These are phyloP conservation scores for Lochmaea capreae DNA, from an alignment of 2,888 invertebrate genomes.

Conservation along the genomic window DNA sequence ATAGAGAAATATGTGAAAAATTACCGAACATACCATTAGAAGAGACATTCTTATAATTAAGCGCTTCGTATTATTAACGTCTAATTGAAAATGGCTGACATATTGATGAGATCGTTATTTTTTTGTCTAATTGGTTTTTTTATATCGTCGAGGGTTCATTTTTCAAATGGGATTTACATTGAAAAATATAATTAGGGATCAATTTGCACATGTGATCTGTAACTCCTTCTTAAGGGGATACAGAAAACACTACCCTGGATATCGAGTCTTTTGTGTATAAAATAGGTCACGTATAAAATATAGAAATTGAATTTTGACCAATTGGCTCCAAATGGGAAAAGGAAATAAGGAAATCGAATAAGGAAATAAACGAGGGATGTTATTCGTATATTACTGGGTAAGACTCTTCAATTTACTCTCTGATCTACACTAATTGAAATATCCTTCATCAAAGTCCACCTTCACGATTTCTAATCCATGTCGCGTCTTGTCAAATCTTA, in stretches of 20 bases:
- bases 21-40: conserved; percentile 7
- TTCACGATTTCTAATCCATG: too few species aligned
- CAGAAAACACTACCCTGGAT: too few species aligned
- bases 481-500: too few species aligned
- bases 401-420: too few species aligned
- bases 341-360: conserved; percentile 31
- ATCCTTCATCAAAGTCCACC: too few species aligned
- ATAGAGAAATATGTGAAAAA: conserved; percentile 22
- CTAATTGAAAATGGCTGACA: conserved; percentile 12
- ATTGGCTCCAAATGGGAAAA: conserved; percentile 18
- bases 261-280: too few species aligned
- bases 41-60: not conserved
- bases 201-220: too few species aligned
- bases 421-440: not conserved
- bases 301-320: conserved; percentile 27
- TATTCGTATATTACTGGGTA: conserved; percentile 5
- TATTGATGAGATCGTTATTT: not conserved
- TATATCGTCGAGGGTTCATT: not conserved
- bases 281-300: conserved; percentile 31
- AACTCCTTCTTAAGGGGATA: too few species aligned
- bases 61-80: not conserved
- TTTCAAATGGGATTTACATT: too few species aligned
- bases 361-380: not conserved
- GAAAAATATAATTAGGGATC: too few species aligned
- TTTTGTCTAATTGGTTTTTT: conserved; percentile 14